phyloP scores from a whole-genome alignment of 2,888 invertebrate species.

The Copidosoma aretas region DNA sequence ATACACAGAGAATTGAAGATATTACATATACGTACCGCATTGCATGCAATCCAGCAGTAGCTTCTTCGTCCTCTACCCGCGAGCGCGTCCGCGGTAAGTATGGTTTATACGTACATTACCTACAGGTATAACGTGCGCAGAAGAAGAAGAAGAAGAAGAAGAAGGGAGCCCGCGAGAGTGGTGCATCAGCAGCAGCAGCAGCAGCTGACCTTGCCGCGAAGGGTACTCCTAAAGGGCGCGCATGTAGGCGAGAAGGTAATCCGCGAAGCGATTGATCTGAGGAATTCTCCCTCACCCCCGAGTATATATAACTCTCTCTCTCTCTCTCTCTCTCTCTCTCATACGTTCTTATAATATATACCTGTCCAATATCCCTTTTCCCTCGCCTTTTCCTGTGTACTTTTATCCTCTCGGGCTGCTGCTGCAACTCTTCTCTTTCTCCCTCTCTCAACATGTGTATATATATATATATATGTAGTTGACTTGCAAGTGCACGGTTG shows the following conservation, averaged over 20 bases:
- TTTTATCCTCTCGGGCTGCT: not conserved
- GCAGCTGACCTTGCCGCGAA: slow-evolving; percentile 7
- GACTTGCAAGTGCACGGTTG: too few species aligned
- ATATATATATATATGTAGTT: too few species aligned
- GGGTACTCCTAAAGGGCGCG: not conserved
- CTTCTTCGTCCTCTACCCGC: too few species aligned
- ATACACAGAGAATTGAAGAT: too few species aligned
- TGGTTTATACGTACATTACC: too few species aligned
- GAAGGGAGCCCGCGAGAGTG: not conserved
- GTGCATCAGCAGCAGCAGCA: not conserved
- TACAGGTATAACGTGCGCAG: too few species aligned
- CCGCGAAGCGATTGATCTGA: slow-evolving; percentile 31
- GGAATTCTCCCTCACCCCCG: slow-evolving; percentile 10
- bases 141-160: not conserved
- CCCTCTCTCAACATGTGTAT: not conserved
- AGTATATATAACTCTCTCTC: too few species aligned
- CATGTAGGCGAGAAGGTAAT: slow-evolving; percentile 3
- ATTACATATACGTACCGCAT: too few species aligned
- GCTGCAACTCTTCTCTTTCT: not conserved
- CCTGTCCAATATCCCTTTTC: not conserved
- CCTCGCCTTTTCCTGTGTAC: not conserved
- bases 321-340: too few species aligned
- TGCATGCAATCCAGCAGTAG: too few species aligned
- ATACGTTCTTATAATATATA: not conserved
- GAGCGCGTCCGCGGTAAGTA: too few species aligned